A percentile compares a stretch with the other conserved stretches of the same genome.
These are phyloP conservation scores for Gallirallus australis DNA, from an alignment of 2,797 vertebrate genomes.

Conservation along the genomic window DNA sequence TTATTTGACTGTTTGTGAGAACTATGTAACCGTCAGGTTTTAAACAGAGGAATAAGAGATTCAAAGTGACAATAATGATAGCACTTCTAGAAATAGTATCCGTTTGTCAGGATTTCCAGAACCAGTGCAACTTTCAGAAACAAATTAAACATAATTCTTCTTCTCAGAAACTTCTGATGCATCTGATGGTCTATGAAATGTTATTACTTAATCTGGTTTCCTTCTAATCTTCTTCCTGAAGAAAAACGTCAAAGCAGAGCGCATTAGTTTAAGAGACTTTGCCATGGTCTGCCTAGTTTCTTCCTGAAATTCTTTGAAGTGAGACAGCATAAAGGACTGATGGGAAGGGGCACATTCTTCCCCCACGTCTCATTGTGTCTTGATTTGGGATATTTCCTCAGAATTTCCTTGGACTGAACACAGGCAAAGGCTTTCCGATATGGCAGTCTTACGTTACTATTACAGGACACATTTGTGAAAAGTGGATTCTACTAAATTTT, in stretches of 20 bases:
- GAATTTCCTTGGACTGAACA: neutral
- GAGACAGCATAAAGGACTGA: neutral
- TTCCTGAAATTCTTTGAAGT: neutral
- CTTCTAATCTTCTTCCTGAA: neutral
- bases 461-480: neutral
- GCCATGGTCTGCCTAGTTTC: neutral
- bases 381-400: neutral
- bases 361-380: fast-evolving
- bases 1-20: neutral
- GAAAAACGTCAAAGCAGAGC: neutral
- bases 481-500: neutral
- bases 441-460: neutral
- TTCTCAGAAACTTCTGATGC: neutral
- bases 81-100: neutral
- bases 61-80: neutral
- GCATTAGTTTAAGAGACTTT: neutral
- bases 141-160: neutral
- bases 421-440: neutral
- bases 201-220: neutral
- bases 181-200: neutral
- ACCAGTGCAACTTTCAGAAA: neutral
- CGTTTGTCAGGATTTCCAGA: neutral
- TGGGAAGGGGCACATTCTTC: neutral
- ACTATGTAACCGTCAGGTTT: neutral
- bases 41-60: neutral